phyloP scores from a whole-genome alignment of 1,140 invertebrate species.

The Limonius californicus region DNA sequence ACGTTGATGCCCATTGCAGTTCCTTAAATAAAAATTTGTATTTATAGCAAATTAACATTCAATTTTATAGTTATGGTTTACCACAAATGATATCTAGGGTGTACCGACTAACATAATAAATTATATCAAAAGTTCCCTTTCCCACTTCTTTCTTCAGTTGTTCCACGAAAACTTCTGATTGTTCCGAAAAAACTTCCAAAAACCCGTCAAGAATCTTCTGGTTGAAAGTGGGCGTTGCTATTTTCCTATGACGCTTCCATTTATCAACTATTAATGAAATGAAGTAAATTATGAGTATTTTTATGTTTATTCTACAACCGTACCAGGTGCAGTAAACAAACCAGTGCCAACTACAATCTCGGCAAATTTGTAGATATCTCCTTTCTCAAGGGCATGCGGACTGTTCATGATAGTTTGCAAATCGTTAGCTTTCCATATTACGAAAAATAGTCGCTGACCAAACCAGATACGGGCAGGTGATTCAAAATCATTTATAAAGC shows the following conservation, averaged over 20 bases:
- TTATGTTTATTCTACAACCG: background rate
- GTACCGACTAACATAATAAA: slow-evolving; percentile 9
- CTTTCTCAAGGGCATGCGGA: slow-evolving; percentile 1
- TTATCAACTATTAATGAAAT: slow-evolving; percentile 19
- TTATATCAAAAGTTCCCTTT: slow-evolving; percentile 22
- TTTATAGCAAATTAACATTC: too few relatives aligned
- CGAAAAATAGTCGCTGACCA: slow-evolving; percentile 7
- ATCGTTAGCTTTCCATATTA: slow-evolving; percentile 13
- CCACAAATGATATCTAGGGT: slow-evolving; percentile 26
- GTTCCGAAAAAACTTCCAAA: slow-evolving; percentile 24
- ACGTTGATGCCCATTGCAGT: slow-evolving; percentile 24
- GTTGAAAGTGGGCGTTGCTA: slow-evolving; percentile 30
- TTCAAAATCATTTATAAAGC: background rate
- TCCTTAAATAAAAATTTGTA: slow-evolving; percentile 16
- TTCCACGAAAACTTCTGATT: slow-evolving; percentile 24
- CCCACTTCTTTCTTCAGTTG: slow-evolving; percentile 23
- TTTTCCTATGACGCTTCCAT: slow-evolving; percentile 35
- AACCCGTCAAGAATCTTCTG: slow-evolving; percentile 30
- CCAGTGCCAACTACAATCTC: slow-evolving; percentile 13
- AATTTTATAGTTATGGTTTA: slow-evolving; percentile 11
- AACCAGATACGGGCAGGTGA: slow-evolving; percentile 1
- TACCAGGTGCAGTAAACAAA: slow-evolving; percentile 13
- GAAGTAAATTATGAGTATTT: background rate
- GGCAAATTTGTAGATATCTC: background rate
- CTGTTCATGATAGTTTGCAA: slow-evolving; percentile 16